Evolutionary conservation across 2,797 vertebrate species (phyloP).

Genomic region (Amblyopsis hoosieri): DNA sequence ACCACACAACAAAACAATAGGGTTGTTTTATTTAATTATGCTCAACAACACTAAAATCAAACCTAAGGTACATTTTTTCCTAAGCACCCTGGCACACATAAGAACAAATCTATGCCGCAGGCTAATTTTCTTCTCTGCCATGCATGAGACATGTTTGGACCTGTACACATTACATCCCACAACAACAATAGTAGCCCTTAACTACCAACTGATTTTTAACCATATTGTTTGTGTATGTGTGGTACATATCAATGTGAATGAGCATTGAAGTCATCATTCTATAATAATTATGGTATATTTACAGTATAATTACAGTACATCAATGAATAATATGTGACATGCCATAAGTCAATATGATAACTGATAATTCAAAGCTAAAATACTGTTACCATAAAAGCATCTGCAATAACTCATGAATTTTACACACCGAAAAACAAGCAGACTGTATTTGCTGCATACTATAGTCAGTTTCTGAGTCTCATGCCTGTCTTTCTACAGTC

Average conservation of each 20-base stretch:
- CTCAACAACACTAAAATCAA: not conserved
- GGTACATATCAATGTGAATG: not conserved
- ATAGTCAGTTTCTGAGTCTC: not conserved
- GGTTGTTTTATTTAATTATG: not conserved
- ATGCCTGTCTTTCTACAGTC: constrained; percentile 24
- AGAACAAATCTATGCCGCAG: constrained; percentile 42
- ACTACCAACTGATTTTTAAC: constrained; percentile 38
- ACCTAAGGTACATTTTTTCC: not conserved
- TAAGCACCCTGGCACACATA: constrained; percentile 21
- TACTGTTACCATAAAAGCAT: constrained; percentile 3
- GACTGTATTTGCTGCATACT: not conserved
- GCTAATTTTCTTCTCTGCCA: constrained; percentile 47
- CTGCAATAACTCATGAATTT: no score
- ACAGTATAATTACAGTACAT: constrained; percentile 11
- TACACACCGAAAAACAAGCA: not conserved
- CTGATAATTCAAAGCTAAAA: constrained; percentile 11
- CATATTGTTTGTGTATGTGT: not conserved
- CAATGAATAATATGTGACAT: constrained; percentile 8
- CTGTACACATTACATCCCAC: constrained; percentile 54
- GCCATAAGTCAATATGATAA: constrained; percentile 38
- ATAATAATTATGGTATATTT: constrained; percentile 4
- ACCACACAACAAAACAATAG: not conserved
- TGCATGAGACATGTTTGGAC: constrained; percentile 59
- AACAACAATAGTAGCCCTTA: constrained; percentile 32
- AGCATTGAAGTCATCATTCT: not conserved